Evolutionary conservation across 2,113 vertebrate genomes (phyloP).

Genomic region (Falcunculus frontatus): DNA sequence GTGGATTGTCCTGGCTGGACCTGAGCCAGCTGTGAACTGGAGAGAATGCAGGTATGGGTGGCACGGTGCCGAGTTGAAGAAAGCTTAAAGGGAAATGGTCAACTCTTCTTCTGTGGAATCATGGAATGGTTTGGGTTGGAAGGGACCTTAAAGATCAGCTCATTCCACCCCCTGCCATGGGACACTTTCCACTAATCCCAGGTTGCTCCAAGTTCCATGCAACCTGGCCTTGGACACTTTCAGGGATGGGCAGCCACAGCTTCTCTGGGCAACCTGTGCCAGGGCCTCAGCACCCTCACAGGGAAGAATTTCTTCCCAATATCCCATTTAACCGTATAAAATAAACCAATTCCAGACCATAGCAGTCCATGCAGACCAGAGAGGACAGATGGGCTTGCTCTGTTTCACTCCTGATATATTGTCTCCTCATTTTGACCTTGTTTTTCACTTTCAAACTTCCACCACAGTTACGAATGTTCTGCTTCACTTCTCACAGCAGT

Average conservation of each 20-base stretch:
- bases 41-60: neutral
- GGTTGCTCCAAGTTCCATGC: neutral
- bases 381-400: neutral
- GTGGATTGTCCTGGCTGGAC: neutral
- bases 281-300: no score
- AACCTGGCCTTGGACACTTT: neutral
- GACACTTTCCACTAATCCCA: neutral
- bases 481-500: neutral
- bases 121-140: neutral
- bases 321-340: neutral
- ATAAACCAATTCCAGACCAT: neutral
- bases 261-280: neutral
- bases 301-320: neutral
- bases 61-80: accelerated
- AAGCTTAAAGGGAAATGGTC: neutral
- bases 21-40: neutral
- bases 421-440: neutral
- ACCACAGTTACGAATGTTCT: accelerated
- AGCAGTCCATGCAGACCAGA: neutral
- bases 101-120: neutral
- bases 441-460: neutral
- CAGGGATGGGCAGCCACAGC: neutral
- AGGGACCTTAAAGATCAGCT: no score
- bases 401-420: neutral
- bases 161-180: neutral